Percentiles rank a stretch among this genome's conserved stretches.
These are phyloP conservation scores for Diploptera punctata DNA, from an alignment of 2,888 invertebrate species.

Conservation along the genomic window DNA sequence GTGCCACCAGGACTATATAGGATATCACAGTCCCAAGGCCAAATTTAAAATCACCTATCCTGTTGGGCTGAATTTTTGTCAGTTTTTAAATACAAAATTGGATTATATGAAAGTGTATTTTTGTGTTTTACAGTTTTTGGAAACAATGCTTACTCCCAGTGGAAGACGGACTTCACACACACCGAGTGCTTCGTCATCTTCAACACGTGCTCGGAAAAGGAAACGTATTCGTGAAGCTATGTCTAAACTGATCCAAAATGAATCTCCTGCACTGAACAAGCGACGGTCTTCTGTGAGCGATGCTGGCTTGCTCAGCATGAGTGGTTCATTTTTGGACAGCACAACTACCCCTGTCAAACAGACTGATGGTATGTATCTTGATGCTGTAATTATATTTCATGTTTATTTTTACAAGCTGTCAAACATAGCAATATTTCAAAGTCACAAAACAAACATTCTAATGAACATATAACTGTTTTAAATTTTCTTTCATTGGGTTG, in stretches of 20 bases:
- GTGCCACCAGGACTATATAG: too few species aligned
- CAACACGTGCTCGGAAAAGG: constrained; percentile 71
- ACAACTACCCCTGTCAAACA: constrained; percentile 57
- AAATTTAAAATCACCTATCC: too few species aligned
- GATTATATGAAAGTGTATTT: too few species aligned
- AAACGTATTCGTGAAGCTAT: constrained; percentile 74
- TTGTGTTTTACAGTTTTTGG: constrained; percentile 57
- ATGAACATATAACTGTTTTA: too few species aligned
- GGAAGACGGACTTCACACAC: constrained; percentile 62
- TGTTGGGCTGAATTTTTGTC: too few species aligned
- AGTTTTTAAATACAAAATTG: too few species aligned
- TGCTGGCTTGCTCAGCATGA: constrained; percentile 82
- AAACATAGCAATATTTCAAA: too few species aligned
- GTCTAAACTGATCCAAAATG: constrained; percentile 58
- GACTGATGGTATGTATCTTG: background rate
- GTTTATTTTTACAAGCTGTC: too few species aligned
- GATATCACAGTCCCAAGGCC: too few species aligned
- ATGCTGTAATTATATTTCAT: too few species aligned
- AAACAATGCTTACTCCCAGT: constrained; percentile 46
- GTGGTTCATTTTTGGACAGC: constrained; percentile 88
- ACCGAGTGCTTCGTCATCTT: constrained; percentile 35
- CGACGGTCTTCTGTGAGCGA: constrained; percentile 87
- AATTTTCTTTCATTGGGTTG: too few species aligned
- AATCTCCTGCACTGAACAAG: constrained; percentile 68
- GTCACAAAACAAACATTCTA: too few species aligned